Evolutionary conservation across 1,140 invertebrate species (phyloP).

Genomic region (Orussus abietinus): DNA sequence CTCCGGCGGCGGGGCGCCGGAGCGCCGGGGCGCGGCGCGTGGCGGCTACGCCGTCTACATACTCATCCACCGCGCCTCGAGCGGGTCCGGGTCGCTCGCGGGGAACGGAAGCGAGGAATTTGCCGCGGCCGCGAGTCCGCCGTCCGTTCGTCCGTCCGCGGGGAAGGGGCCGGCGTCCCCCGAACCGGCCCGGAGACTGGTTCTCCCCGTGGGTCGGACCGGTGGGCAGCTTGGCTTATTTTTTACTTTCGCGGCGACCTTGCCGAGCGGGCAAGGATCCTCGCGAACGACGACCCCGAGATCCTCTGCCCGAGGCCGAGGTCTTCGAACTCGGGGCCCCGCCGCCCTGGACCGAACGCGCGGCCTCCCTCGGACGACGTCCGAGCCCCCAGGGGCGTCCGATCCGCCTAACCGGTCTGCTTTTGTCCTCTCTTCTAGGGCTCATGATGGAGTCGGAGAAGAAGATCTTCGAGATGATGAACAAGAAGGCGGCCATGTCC

Average conservation of each 20-base stretch:
- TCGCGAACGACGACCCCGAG: conserved; percentile 30
- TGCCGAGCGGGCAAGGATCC: conserved; percentile 37
- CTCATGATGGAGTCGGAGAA: conserved; percentile 87
- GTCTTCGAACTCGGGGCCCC: too few relatives aligned
- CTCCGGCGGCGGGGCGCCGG: conserved; percentile 24
- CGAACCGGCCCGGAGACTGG: conserved; percentile 21
- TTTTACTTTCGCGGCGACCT: conserved; percentile 37
- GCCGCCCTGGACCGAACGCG: too few relatives aligned
- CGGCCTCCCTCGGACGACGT: too few relatives aligned
- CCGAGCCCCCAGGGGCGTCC: too few relatives aligned
- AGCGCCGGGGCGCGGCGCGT: conserved; percentile 5
- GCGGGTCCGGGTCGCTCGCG: too few relatives aligned
- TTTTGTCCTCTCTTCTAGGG: conserved; percentile 56
- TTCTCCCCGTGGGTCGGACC: too few relatives aligned
- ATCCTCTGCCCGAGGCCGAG: too few relatives aligned
- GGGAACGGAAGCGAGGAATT: too few relatives aligned
- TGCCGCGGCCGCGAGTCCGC: too few relatives aligned
- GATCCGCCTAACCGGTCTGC: too few relatives aligned
- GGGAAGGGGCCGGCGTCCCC: too few relatives aligned
- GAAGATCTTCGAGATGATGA: conserved; percentile 85
- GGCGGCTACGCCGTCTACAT: conserved; percentile 7
- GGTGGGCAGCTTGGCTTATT: conserved; percentile 29
- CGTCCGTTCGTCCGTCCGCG: too few relatives aligned
- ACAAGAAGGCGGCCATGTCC: conserved; percentile 81
- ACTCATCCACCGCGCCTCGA: conserved; percentile 9